Percentiles rank a stretch among this genome's conserved stretches.
These are phyloP conservation scores for Drosophila basisetae DNA, from an alignment of 2,888 invertebrate genomes.

Conservation along the genomic window DNA sequence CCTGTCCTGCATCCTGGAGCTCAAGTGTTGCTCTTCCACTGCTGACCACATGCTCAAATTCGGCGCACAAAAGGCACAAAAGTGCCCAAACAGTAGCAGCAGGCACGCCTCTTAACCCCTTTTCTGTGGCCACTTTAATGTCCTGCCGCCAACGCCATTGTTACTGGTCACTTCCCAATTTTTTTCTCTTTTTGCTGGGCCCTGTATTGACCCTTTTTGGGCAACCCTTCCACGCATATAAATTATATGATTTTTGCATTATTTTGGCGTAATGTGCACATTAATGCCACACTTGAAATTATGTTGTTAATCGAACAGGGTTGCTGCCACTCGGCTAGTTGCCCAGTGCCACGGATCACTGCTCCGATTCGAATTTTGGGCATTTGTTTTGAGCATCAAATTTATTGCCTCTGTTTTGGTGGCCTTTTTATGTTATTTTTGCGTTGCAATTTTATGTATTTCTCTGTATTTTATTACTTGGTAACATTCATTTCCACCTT, in stretches of 20 bases:
- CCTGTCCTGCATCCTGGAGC: slow-evolving; percentile 30
- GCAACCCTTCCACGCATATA: slow-evolving; percentile 63
- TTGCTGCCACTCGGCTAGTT: slow-evolving; percentile 17
- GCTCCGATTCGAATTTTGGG: slow-evolving; percentile 28
- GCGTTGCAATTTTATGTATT: slow-evolving; percentile 72
- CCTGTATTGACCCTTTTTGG: slow-evolving; percentile 12
- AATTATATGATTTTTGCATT: slow-evolving; percentile 80
- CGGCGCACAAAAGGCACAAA: slow-evolving; percentile 57
- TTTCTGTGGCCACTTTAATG: slow-evolving; percentile 72
- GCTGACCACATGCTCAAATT: slow-evolving; percentile 73
- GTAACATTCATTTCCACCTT: slow-evolving; percentile 65
- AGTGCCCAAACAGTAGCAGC: slow-evolving; percentile 8
- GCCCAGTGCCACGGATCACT: slow-evolving; percentile 1
- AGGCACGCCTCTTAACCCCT: slow-evolving; percentile 65
- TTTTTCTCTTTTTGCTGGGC: background rate
- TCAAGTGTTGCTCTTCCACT: slow-evolving; percentile 46
- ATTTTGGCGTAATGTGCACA: slow-evolving; percentile 79
- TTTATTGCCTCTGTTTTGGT: slow-evolving; percentile 71
- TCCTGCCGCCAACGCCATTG: slow-evolving; percentile 24
- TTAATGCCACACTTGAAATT: slow-evolving; percentile 78
- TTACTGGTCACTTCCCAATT: slow-evolving; percentile 57
- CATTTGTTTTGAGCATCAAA: slow-evolving; percentile 56
- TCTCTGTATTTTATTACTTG: slow-evolving; percentile 46
- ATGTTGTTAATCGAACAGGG: slow-evolving; percentile 76
- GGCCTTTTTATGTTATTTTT: slow-evolving; percentile 76